A percentile compares a stretch with the other conserved stretches of the same genome.
phyloP scores from a whole-genome alignment of 2,797 vertebrate species.

The Eulemur mongoz region DNA sequence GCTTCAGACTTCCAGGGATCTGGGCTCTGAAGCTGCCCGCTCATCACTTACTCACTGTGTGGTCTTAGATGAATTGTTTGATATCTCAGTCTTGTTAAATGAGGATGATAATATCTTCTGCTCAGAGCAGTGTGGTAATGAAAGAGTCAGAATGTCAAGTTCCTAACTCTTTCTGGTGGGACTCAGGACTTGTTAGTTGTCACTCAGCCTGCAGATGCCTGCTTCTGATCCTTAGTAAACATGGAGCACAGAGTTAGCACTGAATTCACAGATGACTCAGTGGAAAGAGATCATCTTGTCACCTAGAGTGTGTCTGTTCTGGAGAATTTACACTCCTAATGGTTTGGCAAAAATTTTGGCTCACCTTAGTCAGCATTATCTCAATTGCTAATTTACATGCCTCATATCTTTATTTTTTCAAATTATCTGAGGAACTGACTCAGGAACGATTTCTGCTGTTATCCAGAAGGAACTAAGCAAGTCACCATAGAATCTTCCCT shows the following conservation, averaged over 20 bases:
- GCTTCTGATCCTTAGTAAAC: neutral
- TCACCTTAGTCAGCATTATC: neutral
- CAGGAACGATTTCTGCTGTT: neutral
- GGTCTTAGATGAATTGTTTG: neutral
- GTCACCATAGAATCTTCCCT: constrained; percentile 57
- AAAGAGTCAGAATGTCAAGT: neutral
- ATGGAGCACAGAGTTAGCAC: neutral
- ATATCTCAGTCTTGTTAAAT: neutral
- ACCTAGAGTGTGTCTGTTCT: neutral
- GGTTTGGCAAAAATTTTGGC: neutral
- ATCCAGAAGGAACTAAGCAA: constrained; percentile 53
- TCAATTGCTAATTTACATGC: constrained; percentile 30
- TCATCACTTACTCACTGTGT: neutral
- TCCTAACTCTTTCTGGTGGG: neutral
- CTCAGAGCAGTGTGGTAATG: neutral
- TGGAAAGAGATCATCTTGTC: neutral
- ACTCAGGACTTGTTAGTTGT: neutral
- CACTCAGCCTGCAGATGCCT: neutral
- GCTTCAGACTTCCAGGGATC: neutral
- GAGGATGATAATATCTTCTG: neutral
- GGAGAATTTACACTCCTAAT: neutral
- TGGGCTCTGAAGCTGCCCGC: neutral
- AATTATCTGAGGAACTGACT: neutral
- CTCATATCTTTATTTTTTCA: neutral
- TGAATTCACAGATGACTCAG: neutral